Evolutionary conservation across 2,797 vertebrate genomes (phyloP).

Genomic region (Leptodactylus fallax): DNA sequence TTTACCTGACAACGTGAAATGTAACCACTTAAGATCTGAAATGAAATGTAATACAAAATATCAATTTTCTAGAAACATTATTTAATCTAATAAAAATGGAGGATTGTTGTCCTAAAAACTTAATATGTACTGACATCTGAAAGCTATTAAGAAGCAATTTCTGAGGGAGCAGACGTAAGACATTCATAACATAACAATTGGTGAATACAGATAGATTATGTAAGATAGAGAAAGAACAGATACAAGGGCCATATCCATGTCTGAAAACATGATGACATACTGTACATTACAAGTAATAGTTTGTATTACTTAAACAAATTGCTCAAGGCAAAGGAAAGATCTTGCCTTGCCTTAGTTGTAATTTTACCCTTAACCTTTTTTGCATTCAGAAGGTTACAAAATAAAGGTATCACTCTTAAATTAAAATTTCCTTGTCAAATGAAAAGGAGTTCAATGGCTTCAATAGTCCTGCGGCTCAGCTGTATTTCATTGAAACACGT

Average conservation of each 20-base stretch:
- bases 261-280: slow-evolving; percentile 58
- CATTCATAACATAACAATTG: slow-evolving; percentile 63
- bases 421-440: background rate
- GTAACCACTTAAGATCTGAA: slow-evolving; percentile 56
- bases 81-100: slow-evolving; percentile 64
- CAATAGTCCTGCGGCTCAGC: background rate
- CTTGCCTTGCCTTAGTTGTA: slow-evolving; percentile 18
- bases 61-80: slow-evolving; percentile 63
- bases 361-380: slow-evolving; percentile 10
- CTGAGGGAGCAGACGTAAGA: slow-evolving; percentile 50
- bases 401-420: background rate
- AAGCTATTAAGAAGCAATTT: slow-evolving; percentile 60
- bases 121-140: slow-evolving; percentile 64
- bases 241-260: slow-evolving; percentile 38
- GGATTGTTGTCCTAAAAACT: slow-evolving; percentile 59
- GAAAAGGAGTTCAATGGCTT: background rate
- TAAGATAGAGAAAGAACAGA: slow-evolving; percentile 60
- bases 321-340: slow-evolving; percentile 39
- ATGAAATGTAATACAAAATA: slow-evolving; percentile 62
- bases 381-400: slow-evolving; percentile 20
- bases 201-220: slow-evolving; percentile 60
- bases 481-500: slow-evolving; percentile 1
- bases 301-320: slow-evolving; percentile 61
- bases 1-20: slow-evolving; percentile 60
- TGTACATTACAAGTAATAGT: slow-evolving; percentile 47